These are phyloP conservation scores for Cyphotilapia sp. DNA, from an alignment of 2,113 vertebrate species.

Conservation along the genomic window DNA sequence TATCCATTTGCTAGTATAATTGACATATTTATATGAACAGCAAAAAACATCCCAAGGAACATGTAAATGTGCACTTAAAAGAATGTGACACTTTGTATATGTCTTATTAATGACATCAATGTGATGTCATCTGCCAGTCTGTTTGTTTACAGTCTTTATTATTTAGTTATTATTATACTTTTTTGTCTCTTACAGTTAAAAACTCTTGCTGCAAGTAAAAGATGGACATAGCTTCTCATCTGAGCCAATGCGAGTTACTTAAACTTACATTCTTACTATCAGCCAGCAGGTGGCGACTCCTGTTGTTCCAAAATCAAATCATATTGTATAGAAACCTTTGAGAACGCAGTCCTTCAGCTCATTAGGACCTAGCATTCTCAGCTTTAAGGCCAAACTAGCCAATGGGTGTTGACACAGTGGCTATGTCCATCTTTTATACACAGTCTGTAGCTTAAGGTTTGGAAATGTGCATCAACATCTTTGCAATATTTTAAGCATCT, in stretches of 20 bases:
- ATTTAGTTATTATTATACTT: neutral
- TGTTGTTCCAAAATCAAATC: neutral
- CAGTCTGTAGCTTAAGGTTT: neutral
- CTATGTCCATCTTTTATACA: neutral
- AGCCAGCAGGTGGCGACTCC: neutral
- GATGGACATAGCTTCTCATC: neutral
- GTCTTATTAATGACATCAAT: neutral
- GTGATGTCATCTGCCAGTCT: neutral
- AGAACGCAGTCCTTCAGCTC: neutral
- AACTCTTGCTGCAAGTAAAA: neutral
- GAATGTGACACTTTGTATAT: neutral
- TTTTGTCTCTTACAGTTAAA: neutral
- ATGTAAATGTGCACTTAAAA: neutral
- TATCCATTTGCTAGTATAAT: conserved; percentile 1
- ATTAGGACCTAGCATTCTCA: neutral
- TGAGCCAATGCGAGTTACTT: neutral
- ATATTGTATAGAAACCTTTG: neutral
- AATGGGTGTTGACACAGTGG: neutral
- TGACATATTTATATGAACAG: neutral
- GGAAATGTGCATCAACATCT: neutral
- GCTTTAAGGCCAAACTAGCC: neutral
- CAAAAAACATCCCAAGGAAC: neutral
- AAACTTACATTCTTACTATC: neutral
- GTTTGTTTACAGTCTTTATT: neutral
- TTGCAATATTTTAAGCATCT: neutral